Base-by-base conservation (phyloP, 2,113 vertebrate genomes). In the Amphilophus citrinellus region DNA sequence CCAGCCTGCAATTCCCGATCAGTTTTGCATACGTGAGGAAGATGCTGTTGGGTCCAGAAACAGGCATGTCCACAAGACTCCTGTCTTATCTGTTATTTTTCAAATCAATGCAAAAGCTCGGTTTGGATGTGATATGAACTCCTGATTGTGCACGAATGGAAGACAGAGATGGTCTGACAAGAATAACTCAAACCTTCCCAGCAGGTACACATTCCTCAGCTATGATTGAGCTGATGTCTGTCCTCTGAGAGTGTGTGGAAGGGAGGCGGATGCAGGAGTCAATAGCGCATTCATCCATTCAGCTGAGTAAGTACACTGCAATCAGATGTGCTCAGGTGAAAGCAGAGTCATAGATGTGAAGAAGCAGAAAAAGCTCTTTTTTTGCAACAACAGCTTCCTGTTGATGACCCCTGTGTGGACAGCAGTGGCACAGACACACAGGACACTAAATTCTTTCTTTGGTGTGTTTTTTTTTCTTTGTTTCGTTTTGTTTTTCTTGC, bases 171-270 rank as follows among this genome's bases (percentile, higher is more conserved):
- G 47, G 35, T 79, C 61, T 47, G 71, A 77, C 68, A 82, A 56
- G 60, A 50, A 75, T 66, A n/a, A 22, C 10, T 30, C 27, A 35
- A 35, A 47, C 47, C 47, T 18, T 35, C 27, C 68, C 68, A 78
- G 75, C 42, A 79, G 57, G 80, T 86, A 50, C 75, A 85, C 77
- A 89, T 89, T 89, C 83, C 85, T 83, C n/a, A 35, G 68, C 3
- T 22, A 77, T 30, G 76, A 32, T 68, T 59, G 13, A 15, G 27
- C 3, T 4, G 1, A 63, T 42, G 39, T 60, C 68, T 73, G 47
- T 73, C 47, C 47, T n/a, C 10, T 53, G 56, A 32, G 39, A 30
- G 59, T 75, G 76, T 11, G 58, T 27, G 47, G 10, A 73, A 57
- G n/a, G 13, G 61, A 42, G 68, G 47, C 27, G 18, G 35, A 9